Conservation (phyloP, 2,797 vertebrate species). For the Catharus ustulatus region DNA sequence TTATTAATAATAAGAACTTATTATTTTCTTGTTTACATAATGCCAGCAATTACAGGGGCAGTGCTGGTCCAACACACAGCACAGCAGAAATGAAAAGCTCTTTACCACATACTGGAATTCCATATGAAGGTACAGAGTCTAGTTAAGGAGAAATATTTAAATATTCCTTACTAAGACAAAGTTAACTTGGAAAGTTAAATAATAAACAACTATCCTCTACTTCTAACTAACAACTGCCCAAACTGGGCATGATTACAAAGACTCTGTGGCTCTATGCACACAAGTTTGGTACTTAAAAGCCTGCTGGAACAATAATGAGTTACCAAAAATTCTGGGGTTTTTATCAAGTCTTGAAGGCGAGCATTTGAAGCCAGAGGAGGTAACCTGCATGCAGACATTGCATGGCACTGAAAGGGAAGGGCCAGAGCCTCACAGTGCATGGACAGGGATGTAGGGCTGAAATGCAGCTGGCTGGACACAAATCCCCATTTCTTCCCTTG, state of each 20-base stretch:
- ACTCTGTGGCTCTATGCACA: accelerated
- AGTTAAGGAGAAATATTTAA: neutral
- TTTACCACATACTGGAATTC: neutral
- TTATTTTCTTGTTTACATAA: slow-evolving; percentile 45
- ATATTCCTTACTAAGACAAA: neutral
- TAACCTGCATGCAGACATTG: neutral
- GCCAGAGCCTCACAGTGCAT: too few relatives aligned
- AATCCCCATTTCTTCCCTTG: neutral
- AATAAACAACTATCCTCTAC: neutral
- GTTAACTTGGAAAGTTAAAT: neutral
- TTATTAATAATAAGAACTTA: slow-evolving; percentile 10
- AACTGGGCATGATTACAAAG: neutral
- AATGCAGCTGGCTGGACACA: neutral
- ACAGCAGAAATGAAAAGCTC: neutral
- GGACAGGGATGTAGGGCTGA: neutral
- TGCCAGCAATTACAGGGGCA: slow-evolving; percentile 1
- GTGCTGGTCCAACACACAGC: neutral
- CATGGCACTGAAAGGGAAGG: neutral
- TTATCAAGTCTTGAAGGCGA: neutral
- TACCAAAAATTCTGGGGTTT: neutral
- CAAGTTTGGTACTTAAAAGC: neutral
- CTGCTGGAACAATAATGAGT: neutral
- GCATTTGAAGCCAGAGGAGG: neutral
- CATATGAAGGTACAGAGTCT: neutral
- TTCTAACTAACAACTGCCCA: neutral